Evolutionary conservation across 2,113 vertebrate genomes (phyloP).

Genomic region (Pachycephala philippinensis): DNA sequence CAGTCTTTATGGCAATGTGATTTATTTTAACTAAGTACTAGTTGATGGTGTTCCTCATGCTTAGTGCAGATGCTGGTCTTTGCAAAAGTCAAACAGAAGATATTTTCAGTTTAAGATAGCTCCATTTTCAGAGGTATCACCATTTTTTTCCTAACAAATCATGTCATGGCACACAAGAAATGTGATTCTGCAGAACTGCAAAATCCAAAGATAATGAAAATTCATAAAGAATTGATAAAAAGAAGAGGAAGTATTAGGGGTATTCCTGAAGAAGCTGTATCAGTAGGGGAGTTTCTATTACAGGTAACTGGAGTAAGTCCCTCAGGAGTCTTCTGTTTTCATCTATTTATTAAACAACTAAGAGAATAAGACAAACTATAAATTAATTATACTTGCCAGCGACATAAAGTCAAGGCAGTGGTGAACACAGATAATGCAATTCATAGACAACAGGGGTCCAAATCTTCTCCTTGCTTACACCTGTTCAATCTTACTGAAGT

Average conservation of each 20-base stretch:
- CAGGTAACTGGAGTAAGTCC: constrained; percentile 54
- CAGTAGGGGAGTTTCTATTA: constrained; percentile 56
- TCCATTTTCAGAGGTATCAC: not conserved
- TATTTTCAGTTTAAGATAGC: not conserved
- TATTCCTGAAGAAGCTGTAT: constrained; percentile 38
- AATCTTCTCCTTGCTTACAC: constrained; percentile 61
- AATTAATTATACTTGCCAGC: constrained; percentile 58
- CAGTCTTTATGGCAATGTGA: not conserved
- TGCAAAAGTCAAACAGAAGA: not conserved
- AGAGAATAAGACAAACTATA: constrained; percentile 62
- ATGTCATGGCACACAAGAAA: not conserved
- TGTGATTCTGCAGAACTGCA: not conserved
- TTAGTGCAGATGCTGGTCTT: not conserved
- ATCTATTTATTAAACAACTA: constrained; percentile 68
- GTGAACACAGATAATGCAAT: constrained; percentile 47
- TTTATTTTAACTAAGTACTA: not conserved
- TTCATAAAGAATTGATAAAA: constrained; percentile 53
- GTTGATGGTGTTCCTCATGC: not conserved
- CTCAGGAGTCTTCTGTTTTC: constrained; percentile 60
- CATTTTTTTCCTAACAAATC: not conserved
- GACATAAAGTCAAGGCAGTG: constrained; percentile 41
- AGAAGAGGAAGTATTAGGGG: constrained; percentile 2
- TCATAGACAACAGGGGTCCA: constrained; percentile 54
- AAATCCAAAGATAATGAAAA: constrained; percentile 28
- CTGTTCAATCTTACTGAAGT: constrained; percentile 52